Percentiles rank a stretch among this genome's conserved stretches.
Evolutionary conservation across 92 coral and sea anemone species (phyloP).

Genomic region (Muricea muricata): DNA sequence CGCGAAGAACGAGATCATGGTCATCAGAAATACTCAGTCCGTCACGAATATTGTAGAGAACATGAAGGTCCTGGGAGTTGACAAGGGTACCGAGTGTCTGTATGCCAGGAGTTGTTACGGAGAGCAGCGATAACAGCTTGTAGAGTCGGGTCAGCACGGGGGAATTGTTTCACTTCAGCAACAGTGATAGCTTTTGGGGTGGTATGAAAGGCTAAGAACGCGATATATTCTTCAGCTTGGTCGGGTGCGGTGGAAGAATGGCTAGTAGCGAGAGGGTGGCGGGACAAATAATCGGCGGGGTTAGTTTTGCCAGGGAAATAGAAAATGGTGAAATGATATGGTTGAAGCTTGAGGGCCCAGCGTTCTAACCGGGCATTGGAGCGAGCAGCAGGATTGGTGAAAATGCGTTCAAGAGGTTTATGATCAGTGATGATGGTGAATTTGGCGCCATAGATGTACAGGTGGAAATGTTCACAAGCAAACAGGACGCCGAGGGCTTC

Average conservation of each 20-base stretch:
- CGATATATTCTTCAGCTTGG: background rate
- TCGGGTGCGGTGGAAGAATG: background rate
- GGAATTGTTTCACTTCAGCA: background rate
- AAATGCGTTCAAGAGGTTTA: slow-evolving; percentile 7
- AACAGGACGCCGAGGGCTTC: background rate
- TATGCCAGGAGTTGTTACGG: background rate
- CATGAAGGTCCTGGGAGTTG: background rate
- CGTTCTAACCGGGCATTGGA: slow-evolving; percentile 30
- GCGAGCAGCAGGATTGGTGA: slow-evolving; percentile 25
- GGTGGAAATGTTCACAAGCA: background rate
- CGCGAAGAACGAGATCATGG: slow-evolving; percentile 37
- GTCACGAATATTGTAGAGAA: slow-evolving; percentile 28
- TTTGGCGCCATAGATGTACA: background rate
- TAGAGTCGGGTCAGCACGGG: slow-evolving; percentile 11
- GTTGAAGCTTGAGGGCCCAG: slow-evolving; percentile 26
- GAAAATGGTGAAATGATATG: slow-evolving; percentile 1
- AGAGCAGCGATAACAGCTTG: background rate
- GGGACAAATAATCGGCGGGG: background rate
- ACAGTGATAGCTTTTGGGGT: background rate
- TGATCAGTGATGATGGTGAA: slow-evolving; percentile 17
- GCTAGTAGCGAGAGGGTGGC: background rate
- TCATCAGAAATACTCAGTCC: slow-evolving; percentile 49
- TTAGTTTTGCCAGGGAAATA: background rate
- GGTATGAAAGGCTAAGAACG: background rate
- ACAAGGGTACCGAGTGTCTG: background rate